Evolutionary conservation across 2,888 invertebrate genomes (phyloP).

Genomic region (Tuta absoluta): DNA sequence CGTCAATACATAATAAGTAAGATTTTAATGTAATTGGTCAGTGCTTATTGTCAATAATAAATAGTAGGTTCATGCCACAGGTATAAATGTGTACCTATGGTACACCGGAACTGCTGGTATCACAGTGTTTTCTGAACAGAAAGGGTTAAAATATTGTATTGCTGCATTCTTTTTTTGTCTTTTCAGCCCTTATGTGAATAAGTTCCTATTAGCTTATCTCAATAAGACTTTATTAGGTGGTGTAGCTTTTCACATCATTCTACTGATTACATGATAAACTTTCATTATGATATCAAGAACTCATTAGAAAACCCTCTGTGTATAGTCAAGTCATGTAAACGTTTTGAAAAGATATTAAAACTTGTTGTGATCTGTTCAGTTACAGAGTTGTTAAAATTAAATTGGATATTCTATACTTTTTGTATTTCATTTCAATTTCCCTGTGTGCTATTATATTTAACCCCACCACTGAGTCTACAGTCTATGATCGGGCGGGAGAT

Average conservation of each 20-base stretch:
- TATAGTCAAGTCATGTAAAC: constrained; percentile 9
- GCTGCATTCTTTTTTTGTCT: not conserved
- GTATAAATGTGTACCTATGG: no score
- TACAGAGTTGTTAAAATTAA: constrained; percentile 72
- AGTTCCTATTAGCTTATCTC: not conserved
- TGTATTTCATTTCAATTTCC: constrained; percentile 34
- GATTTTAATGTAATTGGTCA: constrained; percentile 10
- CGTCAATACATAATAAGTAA: constrained; percentile 7
- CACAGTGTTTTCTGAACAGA: not conserved
- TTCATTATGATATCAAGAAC: not conserved
- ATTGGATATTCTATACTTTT: constrained; percentile 62
- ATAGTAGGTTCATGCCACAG: no score
- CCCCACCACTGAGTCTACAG: no score
- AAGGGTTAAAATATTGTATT: not conserved
- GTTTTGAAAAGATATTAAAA: constrained; percentile 44
- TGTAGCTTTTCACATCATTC: not conserved
- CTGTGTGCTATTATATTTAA: no score
- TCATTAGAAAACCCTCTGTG: not conserved
- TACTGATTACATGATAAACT: not conserved
- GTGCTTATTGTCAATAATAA: not conserved
- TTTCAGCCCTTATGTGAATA: not conserved
- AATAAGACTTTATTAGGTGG: not conserved
- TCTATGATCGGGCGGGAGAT: no score
- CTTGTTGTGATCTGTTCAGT: constrained; percentile 67
- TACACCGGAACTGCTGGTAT: no score